Conservation (phyloP, 2,888 invertebrate species). For the Leucania comma region DNA sequence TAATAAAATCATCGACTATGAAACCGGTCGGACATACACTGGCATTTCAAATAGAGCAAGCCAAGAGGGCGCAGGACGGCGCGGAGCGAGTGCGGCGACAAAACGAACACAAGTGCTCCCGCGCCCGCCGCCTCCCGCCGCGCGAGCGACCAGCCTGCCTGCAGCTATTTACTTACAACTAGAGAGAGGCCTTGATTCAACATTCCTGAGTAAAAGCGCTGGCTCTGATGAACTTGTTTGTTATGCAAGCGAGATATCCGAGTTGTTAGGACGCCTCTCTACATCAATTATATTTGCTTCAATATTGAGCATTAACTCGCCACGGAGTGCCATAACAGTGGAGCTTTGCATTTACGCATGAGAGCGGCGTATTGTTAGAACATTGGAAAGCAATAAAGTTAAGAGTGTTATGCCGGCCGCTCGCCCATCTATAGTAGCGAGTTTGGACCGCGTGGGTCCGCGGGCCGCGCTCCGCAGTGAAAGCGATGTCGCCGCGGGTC, state of each 20-base stretch:
- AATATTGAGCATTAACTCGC: constrained; percentile 1
- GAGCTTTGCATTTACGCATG: constrained; percentile 8
- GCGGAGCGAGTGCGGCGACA: constrained; percentile 18
- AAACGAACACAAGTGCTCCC: constrained; percentile 14
- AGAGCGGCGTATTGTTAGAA: constrained; percentile 36
- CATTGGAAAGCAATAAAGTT: constrained; percentile 61
- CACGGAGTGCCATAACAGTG: background rate
- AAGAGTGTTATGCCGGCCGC: constrained; percentile 44
- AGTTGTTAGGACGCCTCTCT: background rate
- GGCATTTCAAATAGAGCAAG: constrained; percentile 39
- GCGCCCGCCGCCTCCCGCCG: background rate
- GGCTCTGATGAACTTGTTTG: constrained; percentile 10
- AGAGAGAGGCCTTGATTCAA: constrained; percentile 3
- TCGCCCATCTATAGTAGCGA: constrained; percentile 34
- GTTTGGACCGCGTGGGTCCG: constrained; percentile 33
- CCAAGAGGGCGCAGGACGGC: constrained; percentile 1
- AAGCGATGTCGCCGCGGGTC: constrained; percentile 56
- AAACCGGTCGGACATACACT: constrained; percentile 29
- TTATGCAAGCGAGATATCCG: constrained; percentile 15
- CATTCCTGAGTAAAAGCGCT: constrained; percentile 8
- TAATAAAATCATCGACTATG: background rate
- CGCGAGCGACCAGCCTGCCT: background rate
- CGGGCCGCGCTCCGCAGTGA: constrained; percentile 41
- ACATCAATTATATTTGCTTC: background rate
- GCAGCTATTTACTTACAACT: background rate